Percentiles rank a stretch among this genome's conserved stretches.
These are phyloP conservation scores for Bostrychus sinensis DNA, from an alignment of 2,113 vertebrate genomes.

Conservation along the genomic window DNA sequence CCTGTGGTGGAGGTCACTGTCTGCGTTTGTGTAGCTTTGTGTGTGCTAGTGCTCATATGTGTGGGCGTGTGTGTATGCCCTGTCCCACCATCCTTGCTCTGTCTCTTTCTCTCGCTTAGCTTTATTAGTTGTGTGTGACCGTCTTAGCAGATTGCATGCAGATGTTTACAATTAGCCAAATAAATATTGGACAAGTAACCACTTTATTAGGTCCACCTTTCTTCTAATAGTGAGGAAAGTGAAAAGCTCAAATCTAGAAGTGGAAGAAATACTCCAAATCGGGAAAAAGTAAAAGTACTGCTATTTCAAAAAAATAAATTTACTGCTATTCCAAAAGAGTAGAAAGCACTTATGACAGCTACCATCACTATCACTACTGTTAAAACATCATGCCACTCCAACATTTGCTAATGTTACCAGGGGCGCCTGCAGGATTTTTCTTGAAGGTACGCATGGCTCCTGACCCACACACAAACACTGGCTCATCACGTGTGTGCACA, in stretches of 20 bases:
- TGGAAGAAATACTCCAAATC: too few species aligned
- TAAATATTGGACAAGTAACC: slow-evolving; percentile 26
- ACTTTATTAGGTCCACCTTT: slow-evolving; percentile 7
- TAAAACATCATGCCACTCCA: too few species aligned
- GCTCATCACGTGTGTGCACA: too few species aligned
- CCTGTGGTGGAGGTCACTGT: slow-evolving; percentile 31
- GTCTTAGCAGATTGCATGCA: slow-evolving; percentile 43
- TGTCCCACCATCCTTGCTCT: not conserved
- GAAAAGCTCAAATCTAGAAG: not conserved
- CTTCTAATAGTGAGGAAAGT: not conserved
- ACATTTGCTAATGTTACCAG: too few species aligned
- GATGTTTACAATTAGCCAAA: slow-evolving; percentile 52
- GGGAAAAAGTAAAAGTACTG: too few species aligned
- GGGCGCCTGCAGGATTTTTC: not conserved
- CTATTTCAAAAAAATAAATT: too few species aligned
- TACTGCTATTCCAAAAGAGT: too few species aligned
- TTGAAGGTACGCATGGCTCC: too few species aligned
- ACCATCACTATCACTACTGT: too few species aligned
- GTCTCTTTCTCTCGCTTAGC: slow-evolving; percentile 8
- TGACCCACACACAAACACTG: too few species aligned
- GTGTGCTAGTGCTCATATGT: slow-evolving; percentile 9
- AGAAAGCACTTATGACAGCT: too few species aligned
- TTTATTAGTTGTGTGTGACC: slow-evolving; percentile 68
- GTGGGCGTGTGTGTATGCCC: slow-evolving; percentile 2
- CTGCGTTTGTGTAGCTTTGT: slow-evolving; percentile 14